A percentile compares a stretch with the other conserved stretches of the same genome.
Evolutionary conservation across 2,113 vertebrate species (phyloP).

Genomic region (Baryphthengus martii): DNA sequence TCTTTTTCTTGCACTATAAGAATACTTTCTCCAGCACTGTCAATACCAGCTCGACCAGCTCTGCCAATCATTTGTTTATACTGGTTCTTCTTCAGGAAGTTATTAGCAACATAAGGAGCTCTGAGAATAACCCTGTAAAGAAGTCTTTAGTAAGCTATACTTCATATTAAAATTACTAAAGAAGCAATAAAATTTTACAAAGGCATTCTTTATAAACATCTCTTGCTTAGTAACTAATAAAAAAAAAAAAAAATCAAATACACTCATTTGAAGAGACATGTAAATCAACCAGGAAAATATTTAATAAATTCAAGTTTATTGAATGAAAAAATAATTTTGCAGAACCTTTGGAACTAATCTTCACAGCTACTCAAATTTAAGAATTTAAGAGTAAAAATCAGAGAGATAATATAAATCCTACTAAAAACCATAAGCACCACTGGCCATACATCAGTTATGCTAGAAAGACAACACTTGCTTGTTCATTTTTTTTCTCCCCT

Average conservation of each 20-base stretch:
- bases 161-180: background rate
- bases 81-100: slow-evolving; percentile 90
- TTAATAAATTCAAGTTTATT: background rate
- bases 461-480: background rate
- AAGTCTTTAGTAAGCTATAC: background rate
- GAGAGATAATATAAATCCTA: background rate
- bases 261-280: background rate
- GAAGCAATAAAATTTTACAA: background rate
- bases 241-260: background rate
- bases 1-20: slow-evolving; percentile 91
- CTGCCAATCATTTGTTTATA: slow-evolving; percentile 97
- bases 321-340: background rate
- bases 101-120: slow-evolving; percentile 88
- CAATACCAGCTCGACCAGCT: slow-evolving; percentile 93
- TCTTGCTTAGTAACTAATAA: background rate
- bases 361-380: background rate
- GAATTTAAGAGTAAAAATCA: background rate
- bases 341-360: background rate
- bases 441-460: background rate
- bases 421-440: background rate
- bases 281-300: background rate
- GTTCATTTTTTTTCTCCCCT: background rate
- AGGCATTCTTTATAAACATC: background rate
- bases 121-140: slow-evolving; percentile 88
- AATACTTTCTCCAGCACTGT: slow-evolving; percentile 89